Percentiles rank a stretch among this genome's conserved stretches.
phyloP scores from a whole-genome alignment of 92 coral and sea anemone species.

The Virgularia gustaviana region DNA sequence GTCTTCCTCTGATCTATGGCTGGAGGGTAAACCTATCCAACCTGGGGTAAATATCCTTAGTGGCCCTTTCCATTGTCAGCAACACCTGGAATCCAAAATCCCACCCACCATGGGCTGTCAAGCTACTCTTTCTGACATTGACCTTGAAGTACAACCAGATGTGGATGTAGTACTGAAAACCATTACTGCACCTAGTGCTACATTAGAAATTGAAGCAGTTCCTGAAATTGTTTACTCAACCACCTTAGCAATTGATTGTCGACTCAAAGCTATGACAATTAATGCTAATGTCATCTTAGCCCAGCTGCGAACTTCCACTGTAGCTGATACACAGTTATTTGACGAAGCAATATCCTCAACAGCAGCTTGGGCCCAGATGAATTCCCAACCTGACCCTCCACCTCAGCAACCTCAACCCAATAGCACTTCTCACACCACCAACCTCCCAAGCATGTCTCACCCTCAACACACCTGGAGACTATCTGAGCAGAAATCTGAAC shows the following conservation, averaged over 20 bases:
- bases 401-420: neutral
- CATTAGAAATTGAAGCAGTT: neutral
- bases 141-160: too few relatives aligned
- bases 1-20: slow-evolving; percentile 14
- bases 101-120: too few relatives aligned
- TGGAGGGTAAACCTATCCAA: slow-evolving; percentile 50
- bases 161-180: neutral
- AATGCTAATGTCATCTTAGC: slow-evolving; percentile 10
- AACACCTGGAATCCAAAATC: too few relatives aligned
- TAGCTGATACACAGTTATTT: neutral
- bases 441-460: too few relatives aligned
- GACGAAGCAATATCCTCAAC: slow-evolving; percentile 25
- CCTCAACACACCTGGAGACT: slow-evolving; percentile 36
- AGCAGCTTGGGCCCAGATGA: slow-evolving; percentile 1
- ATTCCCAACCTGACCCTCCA: neutral
- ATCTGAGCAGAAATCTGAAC: slow-evolving; percentile 50
- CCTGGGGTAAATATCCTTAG: slow-evolving; percentile 53
- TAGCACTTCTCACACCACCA: too few relatives aligned
- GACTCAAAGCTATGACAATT: slow-evolving; percentile 5
- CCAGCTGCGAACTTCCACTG: neutral
- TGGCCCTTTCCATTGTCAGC: slow-evolving; percentile 48
- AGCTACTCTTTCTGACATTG: too few relatives aligned
- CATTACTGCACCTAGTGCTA: neutral
- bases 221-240: neutral
- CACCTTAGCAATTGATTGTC: slow-evolving; percentile 19